Base-by-base conservation (phyloP, 2,797 vertebrate species). In the Lindbergichthys nudifrons region DNA sequence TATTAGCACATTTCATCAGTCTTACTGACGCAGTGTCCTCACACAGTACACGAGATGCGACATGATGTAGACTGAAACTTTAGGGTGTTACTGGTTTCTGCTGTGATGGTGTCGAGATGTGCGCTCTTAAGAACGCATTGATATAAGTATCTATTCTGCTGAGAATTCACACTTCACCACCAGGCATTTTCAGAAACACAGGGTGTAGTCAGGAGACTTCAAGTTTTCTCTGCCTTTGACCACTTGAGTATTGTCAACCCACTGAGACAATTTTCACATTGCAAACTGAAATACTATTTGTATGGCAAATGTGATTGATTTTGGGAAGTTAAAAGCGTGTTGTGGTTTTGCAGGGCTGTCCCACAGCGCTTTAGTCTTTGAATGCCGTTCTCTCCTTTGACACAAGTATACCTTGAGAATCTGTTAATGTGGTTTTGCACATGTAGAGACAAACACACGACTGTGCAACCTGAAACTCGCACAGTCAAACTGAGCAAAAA, bases 401-500 rank as follows among this genome's bases (percentile, higher is more conserved):
- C 66, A 56, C 57, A 61, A 39, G 19, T 21, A 51, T n/a, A 47
- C 13, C 23, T 57, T 16, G 65, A 66, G 43, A 72, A 43, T 42
- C 15, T 0, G 3, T 47, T 14, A 53, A 21, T 41, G 58, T 60
- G 32, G 3, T 57, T 7, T 50, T 73, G 56, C 62, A 50, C 43
- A 9, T 67, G 57, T 60, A 36, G 16, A 21, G 30, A 26, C 53
- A 50, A 43, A 9, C 65, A 57, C 36, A 39, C 2, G 70, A 66
- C 82, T 75, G 80, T 81, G 47, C 2, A 10, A 84, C 32, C 41
- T 84, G 87, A 92, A 89, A 91, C 82, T 81, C 8, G 7, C 1
- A 65, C 42, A 86, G 73, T 87, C 87, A 91, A 83, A 65, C 30
- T 12, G 57, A 70, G 72, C 41, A 48, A 60, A 64, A 54, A 39